Conservation (phyloP, 2,113 vertebrate species). For the Mormoops blainvillei region DNA sequence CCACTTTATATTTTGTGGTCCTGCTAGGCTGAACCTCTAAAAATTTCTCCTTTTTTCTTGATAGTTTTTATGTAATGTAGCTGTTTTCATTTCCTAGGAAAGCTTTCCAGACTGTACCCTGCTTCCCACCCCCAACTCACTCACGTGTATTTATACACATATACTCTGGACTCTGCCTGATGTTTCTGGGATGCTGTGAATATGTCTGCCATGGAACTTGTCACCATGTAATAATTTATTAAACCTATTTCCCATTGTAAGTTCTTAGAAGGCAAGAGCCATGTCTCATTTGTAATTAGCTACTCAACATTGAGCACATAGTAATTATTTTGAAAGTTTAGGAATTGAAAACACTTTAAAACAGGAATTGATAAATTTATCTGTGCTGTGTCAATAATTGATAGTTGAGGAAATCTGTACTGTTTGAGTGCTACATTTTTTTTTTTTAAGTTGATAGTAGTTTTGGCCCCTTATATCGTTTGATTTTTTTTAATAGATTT, state of each 20-base stretch:
- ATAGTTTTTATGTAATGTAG: neutral
- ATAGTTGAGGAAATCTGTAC: neutral
- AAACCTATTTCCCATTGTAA: neutral
- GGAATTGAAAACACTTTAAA: neutral
- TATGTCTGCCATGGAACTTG: neutral
- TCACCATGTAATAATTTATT: neutral
- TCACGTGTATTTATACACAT: neutral
- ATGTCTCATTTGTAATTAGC: neutral
- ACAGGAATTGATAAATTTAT: neutral
- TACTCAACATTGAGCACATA: neutral
- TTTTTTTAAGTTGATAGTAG: neutral
- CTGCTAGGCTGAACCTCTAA: neutral
- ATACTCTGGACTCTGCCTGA: neutral
- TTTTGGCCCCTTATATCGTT: neutral
- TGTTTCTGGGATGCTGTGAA: neutral
- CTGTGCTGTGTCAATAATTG: neutral
- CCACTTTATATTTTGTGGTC: neutral
- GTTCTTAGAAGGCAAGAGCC: neutral
- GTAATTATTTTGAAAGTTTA: neutral
- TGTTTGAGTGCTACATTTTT: neutral
- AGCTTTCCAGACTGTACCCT: neutral
- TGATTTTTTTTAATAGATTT: too few relatives aligned
- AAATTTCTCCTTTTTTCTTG: neutral
- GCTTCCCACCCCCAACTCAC: neutral
- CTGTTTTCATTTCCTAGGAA: neutral